These are phyloP conservation scores for Scopus umbretta DNA, from an alignment of 2,113 vertebrate genomes.

Conservation along the genomic window DNA sequence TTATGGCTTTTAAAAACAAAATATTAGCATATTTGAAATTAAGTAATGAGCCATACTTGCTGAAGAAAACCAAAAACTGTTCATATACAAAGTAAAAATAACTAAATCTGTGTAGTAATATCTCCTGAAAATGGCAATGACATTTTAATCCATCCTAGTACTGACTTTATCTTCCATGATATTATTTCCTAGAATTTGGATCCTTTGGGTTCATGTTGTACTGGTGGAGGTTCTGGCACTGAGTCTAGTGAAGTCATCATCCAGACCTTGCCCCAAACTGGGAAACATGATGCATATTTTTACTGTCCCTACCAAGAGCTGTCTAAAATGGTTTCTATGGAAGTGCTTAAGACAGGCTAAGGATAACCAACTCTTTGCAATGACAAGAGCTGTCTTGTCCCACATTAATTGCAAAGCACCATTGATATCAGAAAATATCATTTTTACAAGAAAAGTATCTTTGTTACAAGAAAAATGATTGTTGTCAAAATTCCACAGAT, in stretches of 20 bases:
- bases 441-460: neutral
- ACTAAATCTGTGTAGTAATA: neutral
- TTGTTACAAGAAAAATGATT: neutral
- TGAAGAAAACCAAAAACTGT: neutral
- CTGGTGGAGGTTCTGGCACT: neutral
- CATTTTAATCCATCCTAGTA: neutral
- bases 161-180: neutral
- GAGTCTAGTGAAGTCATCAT: neutral
- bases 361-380: neutral
- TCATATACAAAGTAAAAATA: neutral
- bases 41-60: neutral
- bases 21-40: neutral
- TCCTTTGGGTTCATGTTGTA: neutral
- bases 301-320: neutral
- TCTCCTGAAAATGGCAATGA: neutral
- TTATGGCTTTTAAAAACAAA: neutral
- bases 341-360: neutral
- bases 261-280: neutral
- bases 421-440: neutral
- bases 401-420: neutral
- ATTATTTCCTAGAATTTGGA: neutral
- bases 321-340: neutral
- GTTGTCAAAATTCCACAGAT: neutral
- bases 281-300: neutral
- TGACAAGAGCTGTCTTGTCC: neutral